phyloP scores from a whole-genome alignment of 35 echinoderm and acorn worm species.

The Patiria miniata region DNA sequence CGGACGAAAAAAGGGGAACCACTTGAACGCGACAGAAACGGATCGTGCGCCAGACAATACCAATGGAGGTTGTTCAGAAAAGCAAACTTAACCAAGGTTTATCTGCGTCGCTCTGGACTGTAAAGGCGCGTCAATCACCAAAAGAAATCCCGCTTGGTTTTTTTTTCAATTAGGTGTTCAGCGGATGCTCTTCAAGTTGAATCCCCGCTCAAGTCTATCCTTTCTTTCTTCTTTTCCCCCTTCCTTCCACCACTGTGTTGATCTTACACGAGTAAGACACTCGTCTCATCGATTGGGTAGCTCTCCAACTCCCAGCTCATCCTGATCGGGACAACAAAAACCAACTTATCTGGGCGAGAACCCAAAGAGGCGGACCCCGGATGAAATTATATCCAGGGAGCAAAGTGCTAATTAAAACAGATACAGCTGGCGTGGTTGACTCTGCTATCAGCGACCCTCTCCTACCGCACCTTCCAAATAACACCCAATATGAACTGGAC shows the following conservation, averaged over 20 bases:
- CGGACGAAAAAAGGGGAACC: neutral
- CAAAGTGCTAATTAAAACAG: slow-evolving; percentile 22
- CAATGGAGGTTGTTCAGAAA: neutral
- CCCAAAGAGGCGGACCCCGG: neutral
- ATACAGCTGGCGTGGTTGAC: slow-evolving; percentile 24
- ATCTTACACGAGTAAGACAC: slow-evolving; percentile 25
- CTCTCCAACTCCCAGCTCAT: neutral
- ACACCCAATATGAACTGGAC: neutral
- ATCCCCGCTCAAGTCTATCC: neutral
- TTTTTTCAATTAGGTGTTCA: slow-evolving; percentile 19
- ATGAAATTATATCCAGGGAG: slow-evolving; percentile 10
- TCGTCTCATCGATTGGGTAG: neutral
- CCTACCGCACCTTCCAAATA: too few species aligned
- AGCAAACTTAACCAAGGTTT: slow-evolving; percentile 15
- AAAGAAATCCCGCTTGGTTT: neutral
- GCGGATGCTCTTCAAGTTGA: neutral
- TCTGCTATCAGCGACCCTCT: neutral
- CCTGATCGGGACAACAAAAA: neutral
- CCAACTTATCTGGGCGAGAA: neutral
- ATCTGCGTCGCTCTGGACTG: neutral
- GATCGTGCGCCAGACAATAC: slow-evolving; percentile 22
- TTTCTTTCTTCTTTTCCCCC: too few species aligned
- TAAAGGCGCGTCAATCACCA: too few species aligned
- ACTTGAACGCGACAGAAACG: slow-evolving; percentile 17
- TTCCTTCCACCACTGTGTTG: neutral